Evolutionary conservation across 2,888 invertebrate genomes (phyloP).

Genomic region (Limenitis camilla): DNA sequence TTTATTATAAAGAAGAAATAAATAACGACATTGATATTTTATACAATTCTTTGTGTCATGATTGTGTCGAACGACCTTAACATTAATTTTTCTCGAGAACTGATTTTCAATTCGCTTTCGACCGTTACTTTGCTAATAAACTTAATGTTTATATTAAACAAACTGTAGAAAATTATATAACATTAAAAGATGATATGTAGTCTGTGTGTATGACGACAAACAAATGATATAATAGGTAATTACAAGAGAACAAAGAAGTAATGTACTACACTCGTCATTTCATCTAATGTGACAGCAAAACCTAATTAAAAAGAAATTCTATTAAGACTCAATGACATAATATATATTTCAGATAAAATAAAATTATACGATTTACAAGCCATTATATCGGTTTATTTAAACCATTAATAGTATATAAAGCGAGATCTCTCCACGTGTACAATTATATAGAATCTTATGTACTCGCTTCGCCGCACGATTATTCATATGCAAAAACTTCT

Average conservation of each 20-base stretch:
- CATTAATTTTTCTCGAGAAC: too few relatives aligned
- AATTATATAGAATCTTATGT: slow-evolving; percentile 25
- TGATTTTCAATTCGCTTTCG: too few relatives aligned
- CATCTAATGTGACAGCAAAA: neutral
- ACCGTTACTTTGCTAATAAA: too few relatives aligned
- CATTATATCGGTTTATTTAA: neutral
- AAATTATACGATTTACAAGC: slow-evolving; percentile 1
- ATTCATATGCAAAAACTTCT: slow-evolving; percentile 62
- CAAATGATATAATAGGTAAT: too few relatives aligned
- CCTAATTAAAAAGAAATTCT: neutral
- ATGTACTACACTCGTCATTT: too few relatives aligned
- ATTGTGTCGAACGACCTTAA: too few relatives aligned
- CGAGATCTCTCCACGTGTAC: slow-evolving; percentile 19
- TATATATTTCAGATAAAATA: neutral
- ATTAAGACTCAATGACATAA: neutral
- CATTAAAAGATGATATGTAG: too few relatives aligned
- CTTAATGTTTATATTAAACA: too few relatives aligned
- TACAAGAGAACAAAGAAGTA: too few relatives aligned
- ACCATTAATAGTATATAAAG: neutral
- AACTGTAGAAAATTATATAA: too few relatives aligned
- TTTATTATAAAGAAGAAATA: neutral
- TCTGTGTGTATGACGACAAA: too few relatives aligned
- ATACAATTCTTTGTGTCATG: neutral
- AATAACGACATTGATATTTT: neutral
- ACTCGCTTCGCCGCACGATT: slow-evolving; percentile 28